Base-by-base conservation (phyloP, 2,888 invertebrate species). In the Conus canariensis region DNA sequence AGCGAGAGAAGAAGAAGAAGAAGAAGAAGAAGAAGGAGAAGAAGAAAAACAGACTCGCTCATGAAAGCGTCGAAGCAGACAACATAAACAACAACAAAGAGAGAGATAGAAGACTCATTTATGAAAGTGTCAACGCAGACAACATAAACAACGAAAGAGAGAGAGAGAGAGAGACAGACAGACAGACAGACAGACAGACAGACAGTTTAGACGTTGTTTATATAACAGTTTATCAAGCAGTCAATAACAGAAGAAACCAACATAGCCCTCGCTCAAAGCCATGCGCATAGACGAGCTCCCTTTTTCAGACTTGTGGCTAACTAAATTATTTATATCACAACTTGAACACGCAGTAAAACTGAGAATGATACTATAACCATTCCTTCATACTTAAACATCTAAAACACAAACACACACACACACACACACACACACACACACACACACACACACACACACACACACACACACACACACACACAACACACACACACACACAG, bases 101-200 rank as follows among this genome's bases (percentile, higher is more conserved):
- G 67, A 67, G 67, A 67, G 67, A 67, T 7, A 67, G 12, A 67
- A 16, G 3, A 16, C 10, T 10, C 10, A 16, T 14, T 10, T 64
- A 16, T 14, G 3, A 64, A 16, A 89, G 89, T 64, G 89, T 82
- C 82, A 89, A 83, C 2, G 16, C 12, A 64, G 64, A 64, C 10
- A 14, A 64, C 12, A 64, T 10, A 64, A 16, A 64, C 12, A 64
- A 16, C 12, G 3, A 9, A 14, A 67, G 22, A 45, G 45, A 88
- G 80, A 89, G 64, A 82, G 64, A 89, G 19, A 89, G 67, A 89
- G n/a, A 64, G 25, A 58, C 19, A 58, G 77, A 88, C 14, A 30
- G 25, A 82, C 77, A 58, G 59, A 77, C n/a, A 80, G 70, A 82
- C 82, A 83, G 80, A 89, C n/a, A 85, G 19, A 45, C 89, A 67